Conservation (phyloP, 2,888 invertebrate genomes). For the Zhuqinia jingwanae region DNA sequence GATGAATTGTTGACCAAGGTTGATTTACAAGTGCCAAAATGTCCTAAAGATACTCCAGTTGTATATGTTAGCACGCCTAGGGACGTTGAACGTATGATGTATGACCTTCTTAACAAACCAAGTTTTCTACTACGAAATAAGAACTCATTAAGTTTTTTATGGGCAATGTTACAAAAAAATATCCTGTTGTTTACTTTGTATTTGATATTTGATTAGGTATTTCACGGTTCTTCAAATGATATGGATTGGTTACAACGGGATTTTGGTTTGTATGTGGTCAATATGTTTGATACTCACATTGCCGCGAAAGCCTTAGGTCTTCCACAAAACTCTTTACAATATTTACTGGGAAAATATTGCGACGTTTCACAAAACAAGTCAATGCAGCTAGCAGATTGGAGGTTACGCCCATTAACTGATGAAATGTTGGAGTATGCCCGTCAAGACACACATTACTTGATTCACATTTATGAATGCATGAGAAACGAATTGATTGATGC, state of each 20-base stretch:
- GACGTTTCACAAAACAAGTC: conserved; percentile 91
- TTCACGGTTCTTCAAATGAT: conserved; percentile 95
- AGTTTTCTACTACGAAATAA: too few species aligned
- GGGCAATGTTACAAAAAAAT: too few species aligned
- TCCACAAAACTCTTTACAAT: conserved; percentile 88
- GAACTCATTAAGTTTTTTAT: too few species aligned
- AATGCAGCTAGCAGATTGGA: conserved; percentile 97
- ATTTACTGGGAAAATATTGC: conserved; percentile 90
- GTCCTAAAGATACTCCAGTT: conserved; percentile 85
- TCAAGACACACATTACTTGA: conserved; percentile 96
- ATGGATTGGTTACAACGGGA: conserved; percentile 97
- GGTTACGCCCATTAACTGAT: conserved; percentile 85
- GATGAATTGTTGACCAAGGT: conserved; percentile 81
- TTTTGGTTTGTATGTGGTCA: conserved; percentile 96
- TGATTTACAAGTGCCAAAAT: conserved; percentile 82
- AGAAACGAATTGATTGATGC: conserved; percentile 87
- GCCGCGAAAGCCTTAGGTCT: conserved; percentile 89
- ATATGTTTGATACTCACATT: conserved; percentile 97
- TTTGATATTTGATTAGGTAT: conserved; percentile 84
- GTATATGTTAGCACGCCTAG: conserved; percentile 86
- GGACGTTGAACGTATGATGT: conserved; percentile 85
- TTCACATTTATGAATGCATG: conserved; percentile 92
- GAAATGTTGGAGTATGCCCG: conserved; percentile 87
- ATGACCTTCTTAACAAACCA: conserved; percentile 83
- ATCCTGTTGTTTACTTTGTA: too few species aligned